Evolutionary conservation across 92 coral and sea anemone genomes (phyloP).

Genomic region (Epizoanthus rinbou): DNA sequence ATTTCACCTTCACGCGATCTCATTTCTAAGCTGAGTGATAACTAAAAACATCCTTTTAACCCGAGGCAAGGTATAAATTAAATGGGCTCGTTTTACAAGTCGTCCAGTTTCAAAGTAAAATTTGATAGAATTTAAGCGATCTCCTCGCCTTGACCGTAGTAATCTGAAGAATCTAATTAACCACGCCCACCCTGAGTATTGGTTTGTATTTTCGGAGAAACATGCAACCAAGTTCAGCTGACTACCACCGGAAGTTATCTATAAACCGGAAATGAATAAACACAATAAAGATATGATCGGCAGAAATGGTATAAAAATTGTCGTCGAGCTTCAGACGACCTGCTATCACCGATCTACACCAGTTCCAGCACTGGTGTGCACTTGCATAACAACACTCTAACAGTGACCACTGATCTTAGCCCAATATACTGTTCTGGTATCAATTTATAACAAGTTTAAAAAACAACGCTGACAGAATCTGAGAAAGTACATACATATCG

Average conservation of each 20-base stretch:
- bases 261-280: slow-evolving; percentile 26
- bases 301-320: not conserved
- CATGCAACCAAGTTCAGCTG: slow-evolving; percentile 36
- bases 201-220: not conserved
- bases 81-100: not conserved
- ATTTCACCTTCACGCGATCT: slow-evolving; percentile 73
- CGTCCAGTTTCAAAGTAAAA: not conserved
- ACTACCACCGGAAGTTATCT: slow-evolving; percentile 1
- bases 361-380: not conserved
- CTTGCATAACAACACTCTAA: not conserved
- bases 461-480: not conserved
- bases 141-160: slow-evolving; percentile 32
- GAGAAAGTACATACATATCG: no score
- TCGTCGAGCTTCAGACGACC: slow-evolving; percentile 18
- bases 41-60: not conserved
- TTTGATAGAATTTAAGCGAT: slow-evolving; percentile 26
- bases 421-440: not conserved
- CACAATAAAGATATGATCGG: not conserved
- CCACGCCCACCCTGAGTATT: slow-evolving; percentile 15
- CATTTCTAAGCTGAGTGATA: slow-evolving; percentile 11
- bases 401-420: not conserved
- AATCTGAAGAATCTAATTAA: slow-evolving; percentile 30
- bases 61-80: not conserved
- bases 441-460: no score
- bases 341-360: not conserved